Base-by-base conservation (phyloP, 2,113 vertebrate genomes). In the Calidris pygmaea region DNA sequence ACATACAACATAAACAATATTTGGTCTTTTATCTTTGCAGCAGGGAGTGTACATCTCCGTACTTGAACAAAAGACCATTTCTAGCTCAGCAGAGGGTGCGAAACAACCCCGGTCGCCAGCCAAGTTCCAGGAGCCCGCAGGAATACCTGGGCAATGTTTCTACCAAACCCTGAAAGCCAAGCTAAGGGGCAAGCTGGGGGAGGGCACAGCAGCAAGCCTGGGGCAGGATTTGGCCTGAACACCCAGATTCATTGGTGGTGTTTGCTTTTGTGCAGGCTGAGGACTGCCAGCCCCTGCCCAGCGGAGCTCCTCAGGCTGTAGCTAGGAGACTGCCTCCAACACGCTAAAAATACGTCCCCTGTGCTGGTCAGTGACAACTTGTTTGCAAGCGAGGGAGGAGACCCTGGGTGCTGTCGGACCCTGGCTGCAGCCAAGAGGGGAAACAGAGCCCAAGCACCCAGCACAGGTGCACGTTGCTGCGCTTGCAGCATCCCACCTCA, bases 301-400 rank as follows among this genome's bases (percentile, higher is more conserved):
- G 94, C 84, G 79, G 74, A 96, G 91, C 48, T 65, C 81, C 85
- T 91, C 32, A 56, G 59, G 66, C 85, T 75, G 93, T 96, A 97
- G 70, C 95, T 97, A 97, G 91, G 95, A 94, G 66, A 95, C 89
- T 85, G 94, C 81, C 74, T 95, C 84, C 85, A 95, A 58, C 70
- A 66, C 0, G 0, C 70, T 96, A 95, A 96, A 97, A 95, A 97
- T 96, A 97, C 14, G 70, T 79, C 71, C 70, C 27, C 41, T 55
- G 55, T 6, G 1, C n/a, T 53, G 62, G 26, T 10, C 1, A 1
- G 74, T 32, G 62, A 39, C 73, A 87, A 81, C 43, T 56, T 53
- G 45, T 60, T 87, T 79, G 53, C 39, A 35, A 56, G 70, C 0
- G 20, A 79, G 0, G 1, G 23, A 11, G 23, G 6, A 71, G 32